Evolutionary conservation across 2,888 invertebrate genomes (phyloP), one percentile per base, ranked within the genome.

Genomic region (Stegophylla sp.): DNA sequence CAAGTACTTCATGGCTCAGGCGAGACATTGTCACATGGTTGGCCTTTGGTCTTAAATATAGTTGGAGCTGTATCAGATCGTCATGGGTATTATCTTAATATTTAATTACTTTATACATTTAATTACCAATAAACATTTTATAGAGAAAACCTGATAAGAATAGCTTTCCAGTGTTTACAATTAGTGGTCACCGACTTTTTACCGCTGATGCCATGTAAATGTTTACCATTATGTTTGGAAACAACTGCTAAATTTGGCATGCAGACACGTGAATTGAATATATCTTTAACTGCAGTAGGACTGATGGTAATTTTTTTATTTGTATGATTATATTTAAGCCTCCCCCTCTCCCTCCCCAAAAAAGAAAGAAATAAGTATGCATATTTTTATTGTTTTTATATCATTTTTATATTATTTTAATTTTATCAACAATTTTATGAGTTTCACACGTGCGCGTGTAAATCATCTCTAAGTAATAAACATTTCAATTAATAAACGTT

Each of bases 201-300:
- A 84, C 93, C 94, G 43, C 92, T 94, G 72, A 95, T 98, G 88
- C 96, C 97, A 0, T 94, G 95, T 88, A 90, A 93, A 83, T 97
- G 97, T 87, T 90, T 98, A 84, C 94, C 95, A 41, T 90, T 94
- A 71, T 96, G 94, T 86, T 93, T 97, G 23, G 94, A 94, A 83
- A 95, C 97, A 0, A 96, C 97, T 5, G 94, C 97, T 0, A 95
- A 95, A 86, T 99, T 98, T 88, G 98, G 98, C 26, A 92, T 94
- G 20, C 99, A 99, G 88, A 95, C 94, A 61, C 94, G 95, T 86
- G 98, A 99, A 87, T 89, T 98, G 75, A 99, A 99, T 88, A 97
- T 98, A 86, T 96, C 97, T 43, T 89, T 99, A 59, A 98, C 98
- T 7, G 97, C 98, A 61, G 95, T 99, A 74, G 98, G 98, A 23